Base-by-base conservation (phyloP, 2,113 vertebrate genomes). In the Lampris incognitus region DNA sequence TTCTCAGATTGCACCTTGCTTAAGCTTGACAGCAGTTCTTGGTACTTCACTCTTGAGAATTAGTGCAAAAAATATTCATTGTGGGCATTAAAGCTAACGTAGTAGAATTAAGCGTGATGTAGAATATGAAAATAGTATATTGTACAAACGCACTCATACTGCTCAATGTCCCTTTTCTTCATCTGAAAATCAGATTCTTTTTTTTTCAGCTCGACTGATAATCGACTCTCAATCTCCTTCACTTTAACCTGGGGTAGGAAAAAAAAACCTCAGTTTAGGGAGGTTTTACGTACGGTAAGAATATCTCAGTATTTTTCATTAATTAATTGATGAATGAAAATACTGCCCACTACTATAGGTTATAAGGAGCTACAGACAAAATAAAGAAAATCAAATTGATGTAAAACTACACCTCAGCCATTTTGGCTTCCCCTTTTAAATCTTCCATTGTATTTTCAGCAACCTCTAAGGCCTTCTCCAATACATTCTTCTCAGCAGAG, bases 1-100 rank as follows among this genome's bases (percentile, higher is more conserved):
- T 96, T 98, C 76, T 97, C 93, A 70, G 89, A 74, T 65, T 94
- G 92, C 56, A 97, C 80, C 64, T 94, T 89, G 67, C 92, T 90
- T 70, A 90, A 93, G 70, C 38, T 82, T 51, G 49, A 81, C 69
- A 89, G 86, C 10, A 97, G 85, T 38, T 95, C 88, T 78, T 93
- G 81, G 84, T 94, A 95, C 67, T 86, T 94, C 62, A 86, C 59
- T 86, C 97, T 99, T 80, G 8, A 86, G 80, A 78, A 84, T 38
- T 13, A 49, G 1, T 46, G 7, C 44, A 46, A 46, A 46, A 48
- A 40, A 9, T 67, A 24, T 69, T 44, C 13, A 13, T 5, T 51
- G n/a, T 41, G 63, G 5, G 66, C 11, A 61, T 66, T 5, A 40
- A 13, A 2, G 66, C 62, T 13, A 72, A 5, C 66, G 3, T 0